Base-by-base conservation (phyloP, 2,888 invertebrate species). In the Oscheius sp. region DNA sequence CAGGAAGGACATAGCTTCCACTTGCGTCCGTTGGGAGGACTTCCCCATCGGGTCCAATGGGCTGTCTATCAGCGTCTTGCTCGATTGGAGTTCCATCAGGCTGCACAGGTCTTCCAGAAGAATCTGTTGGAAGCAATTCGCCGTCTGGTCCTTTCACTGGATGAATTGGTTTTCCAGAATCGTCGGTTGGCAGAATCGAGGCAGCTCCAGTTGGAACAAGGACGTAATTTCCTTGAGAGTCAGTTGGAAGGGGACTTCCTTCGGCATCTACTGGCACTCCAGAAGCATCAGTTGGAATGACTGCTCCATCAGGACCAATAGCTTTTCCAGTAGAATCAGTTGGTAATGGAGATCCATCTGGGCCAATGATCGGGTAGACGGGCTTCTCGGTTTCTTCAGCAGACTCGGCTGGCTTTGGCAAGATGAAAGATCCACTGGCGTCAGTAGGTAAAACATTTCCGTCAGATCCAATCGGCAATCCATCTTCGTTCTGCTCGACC, bases 1-100 rank as follows among this genome's bases (percentile, higher is more conserved):
- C 31, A 33, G 61, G 74, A 69, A 85, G 85, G 12, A 83, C 57
- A 77, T 78, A 84, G 33, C 81, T 76, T 25, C 81, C 82, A n/a
- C 80, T 66, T 2, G 72, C 71, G 64, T 83, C 78, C 48, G 76
- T 75, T 45, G 71, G 66, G 29, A 85, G 65, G 20, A 61, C 50
- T 5, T 74, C 53, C 8, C 80, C 82, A 23, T 81, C 79, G 20
- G 76, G 65, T 55, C 74, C 80, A 45, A 61, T 42, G n/a, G 66
- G 77, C 10, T 58, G 65, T 68, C 78, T 76, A 15, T 65, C 37
- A 5, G 63, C 66, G 53, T 80, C 78, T 3, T 76, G 76, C 1
- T 73, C 74, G 1, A 79, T 55, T 46, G 72, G 69, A 20, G 65
- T 37, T 37, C 80, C 81, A 45, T 69, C 45, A 45, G 72, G 4